A percentile compares a stretch with the other conserved stretches of the same genome.
phyloP scores from a whole-genome alignment of 2,797 vertebrate species.

The Fundulus diaphanus region DNA sequence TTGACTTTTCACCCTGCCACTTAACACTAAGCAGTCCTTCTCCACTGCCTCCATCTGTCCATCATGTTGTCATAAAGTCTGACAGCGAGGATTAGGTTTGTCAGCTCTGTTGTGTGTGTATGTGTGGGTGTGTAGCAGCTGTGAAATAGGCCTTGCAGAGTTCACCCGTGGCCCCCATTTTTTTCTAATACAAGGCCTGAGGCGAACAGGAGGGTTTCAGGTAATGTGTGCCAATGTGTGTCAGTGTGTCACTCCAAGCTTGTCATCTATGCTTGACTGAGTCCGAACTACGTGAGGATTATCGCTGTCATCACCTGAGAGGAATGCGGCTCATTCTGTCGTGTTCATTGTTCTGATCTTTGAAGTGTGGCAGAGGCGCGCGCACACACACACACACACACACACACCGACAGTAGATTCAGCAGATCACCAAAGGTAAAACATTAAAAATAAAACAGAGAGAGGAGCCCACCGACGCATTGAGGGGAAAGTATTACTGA shows the following conservation, averaged over 20 bases:
- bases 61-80: slow-evolving; percentile 63
- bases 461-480: slow-evolving; percentile 36
- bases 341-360: slow-evolving; percentile 47
- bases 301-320: slow-evolving; percentile 62
- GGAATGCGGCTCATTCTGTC: slow-evolving; percentile 57
- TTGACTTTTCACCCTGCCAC: slow-evolving; percentile 64
- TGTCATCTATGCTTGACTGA: slow-evolving; percentile 55
- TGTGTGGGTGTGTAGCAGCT: slow-evolving; percentile 4
- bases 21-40: slow-evolving; percentile 45
- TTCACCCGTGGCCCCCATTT: slow-evolving; percentile 62
- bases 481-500: slow-evolving; percentile 19
- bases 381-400: not conserved
- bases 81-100: slow-evolving; percentile 66
- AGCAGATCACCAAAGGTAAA: slow-evolving; percentile 1
- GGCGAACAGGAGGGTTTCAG: slow-evolving; percentile 47
- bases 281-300: slow-evolving; percentile 61
- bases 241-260: slow-evolving; percentile 57
- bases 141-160: slow-evolving; percentile 41
- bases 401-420: not conserved
- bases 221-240: slow-evolving; percentile 57
- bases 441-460: slow-evolving; percentile 36
- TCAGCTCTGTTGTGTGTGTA: slow-evolving; percentile 25
- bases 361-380: slow-evolving; percentile 27
- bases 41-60: slow-evolving; percentile 55
- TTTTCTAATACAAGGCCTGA: slow-evolving; percentile 27